phyloP scores from a whole-genome alignment of 2,888 invertebrate species.

The Ichneumon xanthorius region DNA sequence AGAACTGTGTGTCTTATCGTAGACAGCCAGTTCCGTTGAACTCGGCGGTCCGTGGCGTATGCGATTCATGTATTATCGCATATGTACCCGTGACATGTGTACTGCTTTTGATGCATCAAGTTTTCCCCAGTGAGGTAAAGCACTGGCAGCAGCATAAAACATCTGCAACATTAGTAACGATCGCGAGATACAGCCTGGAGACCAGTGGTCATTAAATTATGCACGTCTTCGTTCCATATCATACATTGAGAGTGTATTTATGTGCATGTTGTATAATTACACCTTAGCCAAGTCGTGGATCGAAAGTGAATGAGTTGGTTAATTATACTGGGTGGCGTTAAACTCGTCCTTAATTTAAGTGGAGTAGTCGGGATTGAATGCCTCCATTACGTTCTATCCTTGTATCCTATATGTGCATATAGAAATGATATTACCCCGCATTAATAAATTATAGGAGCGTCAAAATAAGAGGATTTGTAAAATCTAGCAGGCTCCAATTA shows the following conservation, averaged over 20 bases:
- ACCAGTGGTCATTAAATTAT: constrained; percentile 37
- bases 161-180: constrained; percentile 37
- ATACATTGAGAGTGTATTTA: background rate
- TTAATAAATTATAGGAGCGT: background rate
- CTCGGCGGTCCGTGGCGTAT: constrained; percentile 30
- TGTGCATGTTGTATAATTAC: background rate
- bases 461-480: background rate
- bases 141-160: constrained; percentile 14
- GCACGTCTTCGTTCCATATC: constrained; percentile 25
- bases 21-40: constrained; percentile 46
- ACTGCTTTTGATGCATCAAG: constrained; percentile 24
- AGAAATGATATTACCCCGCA: background rate
- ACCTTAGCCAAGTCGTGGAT: background rate
- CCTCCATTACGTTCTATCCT: background rate
- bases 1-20: constrained; percentile 55
- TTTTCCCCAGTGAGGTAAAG: constrained; percentile 41
- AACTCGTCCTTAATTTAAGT: background rate
- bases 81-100: constrained; percentile 38
- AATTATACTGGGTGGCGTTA: background rate
- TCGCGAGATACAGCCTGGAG: constrained; percentile 26
- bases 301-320: background rate
- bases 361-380: background rate
- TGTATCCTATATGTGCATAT: background rate
- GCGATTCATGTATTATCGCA: constrained; percentile 37
- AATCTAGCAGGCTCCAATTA: background rate